Conservation (phyloP, 1,140 invertebrate species). For the Drosophila parabipectinata region DNA sequence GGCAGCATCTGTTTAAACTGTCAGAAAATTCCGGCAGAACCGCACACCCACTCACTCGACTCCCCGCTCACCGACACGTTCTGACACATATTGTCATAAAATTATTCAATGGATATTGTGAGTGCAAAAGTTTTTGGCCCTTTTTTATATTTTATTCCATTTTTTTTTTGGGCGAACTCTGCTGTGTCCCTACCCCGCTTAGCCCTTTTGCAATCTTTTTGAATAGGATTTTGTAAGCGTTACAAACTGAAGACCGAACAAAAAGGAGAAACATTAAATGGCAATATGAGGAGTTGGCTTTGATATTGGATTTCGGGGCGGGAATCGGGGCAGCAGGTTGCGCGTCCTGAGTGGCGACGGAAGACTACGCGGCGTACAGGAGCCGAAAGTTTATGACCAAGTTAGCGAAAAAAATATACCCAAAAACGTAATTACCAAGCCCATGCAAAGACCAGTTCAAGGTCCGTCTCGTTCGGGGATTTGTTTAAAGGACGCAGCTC, state of each 20-base stretch:
- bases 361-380: neutral
- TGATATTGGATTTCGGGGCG: slow-evolving; percentile 75
- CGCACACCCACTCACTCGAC: slow-evolving; percentile 13
- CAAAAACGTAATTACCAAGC: slow-evolving; percentile 71
- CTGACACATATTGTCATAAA: slow-evolving; percentile 83
- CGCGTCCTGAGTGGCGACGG: neutral
- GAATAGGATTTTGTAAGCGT: slow-evolving; percentile 77
- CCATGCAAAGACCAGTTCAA: slow-evolving; percentile 60
- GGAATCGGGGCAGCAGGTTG: slow-evolving; percentile 18
- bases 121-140: slow-evolving; percentile 69
- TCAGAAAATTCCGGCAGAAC: slow-evolving; percentile 64
- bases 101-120: slow-evolving; percentile 83
- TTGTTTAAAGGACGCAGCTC: slow-evolving; percentile 80
- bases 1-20: slow-evolving; percentile 76
- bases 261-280: slow-evolving; percentile 75
- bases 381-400: slow-evolving; percentile 26
- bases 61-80: slow-evolving; percentile 36
- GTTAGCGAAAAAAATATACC: slow-evolving; percentile 17
- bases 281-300: slow-evolving; percentile 73
- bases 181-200: slow-evolving; percentile 13
- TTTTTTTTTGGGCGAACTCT: slow-evolving; percentile 2
- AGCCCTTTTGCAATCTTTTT: slow-evolving; percentile 79
- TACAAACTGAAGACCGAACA: slow-evolving; percentile 69
- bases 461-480: slow-evolving; percentile 56
- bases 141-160: slow-evolving; percentile 40